Evolutionary conservation across 2,113 vertebrate genomes (phyloP), one percentile per base, ranked within the genome.

Genomic region (Eulemur macaco): DNA sequence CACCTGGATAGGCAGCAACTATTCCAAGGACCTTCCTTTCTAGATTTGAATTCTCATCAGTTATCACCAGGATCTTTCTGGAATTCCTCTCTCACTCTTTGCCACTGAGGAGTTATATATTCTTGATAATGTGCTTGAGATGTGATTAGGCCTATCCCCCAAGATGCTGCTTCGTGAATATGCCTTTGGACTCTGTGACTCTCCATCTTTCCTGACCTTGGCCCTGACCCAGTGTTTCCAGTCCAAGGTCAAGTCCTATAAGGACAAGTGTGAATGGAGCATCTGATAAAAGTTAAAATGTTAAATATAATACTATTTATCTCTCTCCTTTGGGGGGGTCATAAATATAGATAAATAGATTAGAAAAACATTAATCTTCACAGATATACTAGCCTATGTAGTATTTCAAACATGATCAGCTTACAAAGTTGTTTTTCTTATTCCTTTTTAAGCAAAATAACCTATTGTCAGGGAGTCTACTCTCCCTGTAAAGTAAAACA

Each of bases 401-500:
- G 3, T 89, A 89, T 91, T 45, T 88, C 71, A 82, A 91, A 68
- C 52, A 78, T 47, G 76, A 47, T 74, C 25, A 45, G 2, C 37
- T 94, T 94, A 86, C 10, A 56, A 83, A 4, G 23, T 27, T 42
- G 3, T 71, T 81, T 69, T 66, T 52, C 5, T 0, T 6, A 42
- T 60, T 31, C 56, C 17, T 39, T 85, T 90, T 45, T 5, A 3
- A 94, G 54, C 39, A 86, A 96, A 89, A 92, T 84, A 91, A 90
- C 91, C 73, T 86, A 77, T 74, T 95, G 56, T 76, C 27, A 74
- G 34, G 9, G 52, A 69, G 58, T 95, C 71, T 37, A 45, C 90
- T 95, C 64, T 97, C 58, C 63, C 45, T 88, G 80, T 56, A 93
- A 92, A 96, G 58, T 81, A 85, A 94, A 95, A 87, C 80, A 73